A percentile compares a stretch with the other conserved stretches of the same genome.
Conservation (phyloP, 2,113 vertebrate species). For the Bagarius yarrelli region DNA sequence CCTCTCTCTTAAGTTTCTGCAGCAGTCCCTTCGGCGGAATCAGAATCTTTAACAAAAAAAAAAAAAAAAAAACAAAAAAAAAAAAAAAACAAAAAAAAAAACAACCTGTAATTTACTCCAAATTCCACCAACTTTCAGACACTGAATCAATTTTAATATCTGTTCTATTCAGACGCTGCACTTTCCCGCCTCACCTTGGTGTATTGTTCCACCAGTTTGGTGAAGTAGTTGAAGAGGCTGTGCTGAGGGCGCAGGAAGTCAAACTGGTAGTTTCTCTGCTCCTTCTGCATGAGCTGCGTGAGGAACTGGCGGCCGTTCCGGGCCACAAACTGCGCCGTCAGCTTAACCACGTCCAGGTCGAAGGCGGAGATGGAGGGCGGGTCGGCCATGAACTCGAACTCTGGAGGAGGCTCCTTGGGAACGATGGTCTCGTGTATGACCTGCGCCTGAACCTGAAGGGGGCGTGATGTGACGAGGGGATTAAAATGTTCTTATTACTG, state of each 20-base stretch:
- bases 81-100: no score
- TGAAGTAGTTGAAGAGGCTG: slow-evolving; percentile 99
- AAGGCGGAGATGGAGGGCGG: slow-evolving; percentile 97
- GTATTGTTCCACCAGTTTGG: slow-evolving; percentile 97
- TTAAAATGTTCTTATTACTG: neutral
- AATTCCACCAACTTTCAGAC: neutral
- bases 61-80: slow-evolving; percentile 41
- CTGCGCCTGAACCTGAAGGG: slow-evolving; percentile 85
- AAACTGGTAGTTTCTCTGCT: slow-evolving; percentile 98
- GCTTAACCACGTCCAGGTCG: slow-evolving; percentile 95
- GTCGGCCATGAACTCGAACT: slow-evolving; percentile 97
- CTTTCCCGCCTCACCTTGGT: slow-evolving; percentile 77
- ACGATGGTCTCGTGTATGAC: slow-evolving; percentile 92
- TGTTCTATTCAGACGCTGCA: no score
- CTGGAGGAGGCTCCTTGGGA: slow-evolving; percentile 92
- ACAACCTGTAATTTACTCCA: neutral
- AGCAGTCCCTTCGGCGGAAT: slow-evolving; percentile 95
- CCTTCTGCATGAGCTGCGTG: slow-evolving; percentile 98
- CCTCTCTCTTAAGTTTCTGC: slow-evolving; percentile 89
- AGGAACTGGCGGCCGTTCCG: slow-evolving; percentile 96
- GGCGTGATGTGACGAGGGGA: neutral
- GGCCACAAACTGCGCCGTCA: slow-evolving; percentile 95
- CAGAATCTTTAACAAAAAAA: slow-evolving; percentile 76
- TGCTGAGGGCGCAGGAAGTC: slow-evolving; percentile 96
- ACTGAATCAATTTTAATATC: no score